Evolutionary conservation across 2,797 vertebrate species (phyloP).

Genomic region (Serranus cabrilla): DNA sequence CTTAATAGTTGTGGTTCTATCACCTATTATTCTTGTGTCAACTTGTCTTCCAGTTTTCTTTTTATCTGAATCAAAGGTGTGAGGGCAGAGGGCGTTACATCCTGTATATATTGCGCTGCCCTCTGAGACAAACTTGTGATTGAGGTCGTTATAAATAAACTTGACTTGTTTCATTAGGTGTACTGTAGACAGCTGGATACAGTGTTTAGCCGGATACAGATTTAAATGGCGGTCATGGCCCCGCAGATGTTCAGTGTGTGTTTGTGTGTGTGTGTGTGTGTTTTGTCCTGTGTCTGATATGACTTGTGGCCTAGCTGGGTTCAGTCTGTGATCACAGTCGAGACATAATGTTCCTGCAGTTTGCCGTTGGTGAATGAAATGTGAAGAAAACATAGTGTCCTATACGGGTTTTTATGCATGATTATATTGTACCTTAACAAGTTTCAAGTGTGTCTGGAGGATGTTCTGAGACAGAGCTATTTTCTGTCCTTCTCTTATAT

Average conservation of each 20-base stretch:
- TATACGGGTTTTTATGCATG: neutral
- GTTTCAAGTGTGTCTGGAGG: conserved; percentile 35
- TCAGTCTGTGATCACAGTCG: conserved; percentile 29
- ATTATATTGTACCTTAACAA: conserved; percentile 34
- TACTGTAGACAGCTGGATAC: conserved; percentile 45
- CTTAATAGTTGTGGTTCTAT: neutral
- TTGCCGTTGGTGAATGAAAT: conserved; percentile 25
- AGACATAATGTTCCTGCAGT: conserved; percentile 33
- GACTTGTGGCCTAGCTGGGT: conserved; percentile 17
- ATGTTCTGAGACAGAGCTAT: conserved; percentile 14
- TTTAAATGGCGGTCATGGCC: conserved; percentile 50
- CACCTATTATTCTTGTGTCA: too few relatives aligned
- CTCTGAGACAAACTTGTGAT: conserved; percentile 27
- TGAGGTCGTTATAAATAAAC: conserved; percentile 41
- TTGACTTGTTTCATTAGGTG: conserved; percentile 47
- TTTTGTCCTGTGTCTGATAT: conserved; percentile 20
- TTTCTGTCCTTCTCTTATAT: conserved; percentile 21
- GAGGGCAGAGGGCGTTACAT: neutral
- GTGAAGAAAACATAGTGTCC: neutral
- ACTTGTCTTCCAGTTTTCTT: neutral
- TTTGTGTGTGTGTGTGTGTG: conserved; percentile 18
- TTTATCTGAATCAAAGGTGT: neutral
- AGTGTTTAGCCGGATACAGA: conserved; percentile 17
- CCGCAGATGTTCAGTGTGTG: conserved; percentile 49
- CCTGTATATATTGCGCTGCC: neutral